Evolutionary conservation across 1,140 invertebrate genomes (phyloP).

Genomic region (Tetramorium alpestre): DNA sequence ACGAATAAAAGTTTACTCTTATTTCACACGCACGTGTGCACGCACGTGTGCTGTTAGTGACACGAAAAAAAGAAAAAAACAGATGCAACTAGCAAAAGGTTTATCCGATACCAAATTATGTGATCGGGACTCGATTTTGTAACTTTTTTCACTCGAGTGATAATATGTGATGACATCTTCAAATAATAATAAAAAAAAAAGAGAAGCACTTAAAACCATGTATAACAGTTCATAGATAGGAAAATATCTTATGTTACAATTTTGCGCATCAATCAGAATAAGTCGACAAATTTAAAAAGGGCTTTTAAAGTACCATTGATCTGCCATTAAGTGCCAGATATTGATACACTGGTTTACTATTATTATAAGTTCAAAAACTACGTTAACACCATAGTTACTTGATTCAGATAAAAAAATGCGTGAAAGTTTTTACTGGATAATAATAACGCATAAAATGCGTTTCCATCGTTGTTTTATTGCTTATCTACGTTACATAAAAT

Average conservation of each 20-base stretch:
- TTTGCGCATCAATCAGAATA: constrained; percentile 41
- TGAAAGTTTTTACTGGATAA: constrained; percentile 15
- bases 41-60: constrained; percentile 16
- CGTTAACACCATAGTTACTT: not conserved
- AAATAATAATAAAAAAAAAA: constrained; percentile 59
- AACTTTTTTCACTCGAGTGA: constrained; percentile 70
- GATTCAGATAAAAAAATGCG: not conserved
- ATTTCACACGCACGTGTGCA: constrained; percentile 1
- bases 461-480: not conserved
- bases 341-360: constrained; percentile 42
- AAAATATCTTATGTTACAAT: constrained; percentile 13
- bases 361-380: constrained; percentile 20
- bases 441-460: not conserved
- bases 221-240: not conserved
- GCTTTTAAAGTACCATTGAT: constrained; percentile 40
- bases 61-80: constrained; percentile 15
- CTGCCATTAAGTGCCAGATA: constrained; percentile 66
- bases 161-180: constrained; percentile 61
- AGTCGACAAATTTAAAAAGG: constrained; percentile 11
- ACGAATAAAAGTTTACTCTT: constrained; percentile 38
- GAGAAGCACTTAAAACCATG: constrained; percentile 39
- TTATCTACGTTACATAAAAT: not conserved
- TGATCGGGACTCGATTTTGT: constrained; percentile 67
- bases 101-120: constrained; percentile 54
- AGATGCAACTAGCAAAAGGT: constrained; percentile 1